A percentile compares a stretch with the other conserved stretches of the same genome.
Conservation (phyloP, 2,888 invertebrate species). For the Geophilus truncorum region DNA sequence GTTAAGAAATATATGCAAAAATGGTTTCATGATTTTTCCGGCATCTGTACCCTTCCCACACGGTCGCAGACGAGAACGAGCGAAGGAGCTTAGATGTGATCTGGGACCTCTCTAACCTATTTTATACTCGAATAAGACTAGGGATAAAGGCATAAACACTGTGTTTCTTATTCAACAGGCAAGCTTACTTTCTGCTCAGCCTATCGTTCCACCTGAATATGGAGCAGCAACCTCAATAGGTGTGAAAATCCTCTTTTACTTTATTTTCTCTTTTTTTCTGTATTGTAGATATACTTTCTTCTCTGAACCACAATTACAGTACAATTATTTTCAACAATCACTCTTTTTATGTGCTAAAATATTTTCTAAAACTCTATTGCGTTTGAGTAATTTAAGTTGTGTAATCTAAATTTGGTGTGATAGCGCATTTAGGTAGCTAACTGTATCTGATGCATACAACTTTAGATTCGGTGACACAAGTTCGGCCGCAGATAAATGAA, state of each 20-base stretch:
- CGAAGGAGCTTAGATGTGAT: slow-evolving; percentile 5
- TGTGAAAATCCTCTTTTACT: not conserved
- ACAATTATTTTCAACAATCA: no score
- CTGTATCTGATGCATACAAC: not conserved
- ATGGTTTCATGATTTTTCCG: slow-evolving; percentile 20
- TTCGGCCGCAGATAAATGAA: slow-evolving; percentile 12
- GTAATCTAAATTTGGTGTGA: not conserved
- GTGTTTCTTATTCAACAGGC: slow-evolving; percentile 25
- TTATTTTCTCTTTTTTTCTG: not conserved
- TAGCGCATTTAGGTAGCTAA: not conserved
- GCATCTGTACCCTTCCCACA: slow-evolving; percentile 22
- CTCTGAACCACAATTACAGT: no score
- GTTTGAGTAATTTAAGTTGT: not conserved
- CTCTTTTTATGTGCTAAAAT: no score
- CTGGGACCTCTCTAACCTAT: slow-evolving; percentile 27
- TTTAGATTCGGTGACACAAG: slow-evolving; percentile 12
- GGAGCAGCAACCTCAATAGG: not conserved
- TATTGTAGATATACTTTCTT: not conserved
- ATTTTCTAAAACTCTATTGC: no score
- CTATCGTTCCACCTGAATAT: not conserved
- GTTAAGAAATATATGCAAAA: not conserved
- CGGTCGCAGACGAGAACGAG: not conserved
- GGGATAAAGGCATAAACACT: slow-evolving; percentile 25
- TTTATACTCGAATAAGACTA: slow-evolving; percentile 24
- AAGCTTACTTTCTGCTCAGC: not conserved